phyloP scores from a whole-genome alignment of 2,888 invertebrate genomes.

The Molorchus minor region DNA sequence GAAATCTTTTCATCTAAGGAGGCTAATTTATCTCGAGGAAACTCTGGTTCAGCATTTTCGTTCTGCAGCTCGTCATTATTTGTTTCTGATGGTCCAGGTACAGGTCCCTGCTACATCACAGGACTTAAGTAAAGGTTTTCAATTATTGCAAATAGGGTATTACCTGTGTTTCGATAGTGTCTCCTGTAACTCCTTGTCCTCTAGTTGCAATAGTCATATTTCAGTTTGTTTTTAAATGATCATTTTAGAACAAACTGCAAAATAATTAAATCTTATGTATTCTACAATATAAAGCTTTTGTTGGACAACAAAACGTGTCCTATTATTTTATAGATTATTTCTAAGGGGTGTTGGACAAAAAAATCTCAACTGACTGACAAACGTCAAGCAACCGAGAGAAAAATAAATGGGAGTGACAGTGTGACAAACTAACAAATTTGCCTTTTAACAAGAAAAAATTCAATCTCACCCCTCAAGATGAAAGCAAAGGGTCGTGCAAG shows the following conservation, averaged over 20 bases:
- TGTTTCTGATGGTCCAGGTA: slow-evolving; percentile 50
- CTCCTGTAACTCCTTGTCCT: slow-evolving; percentile 69
- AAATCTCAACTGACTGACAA: slow-evolving; percentile 27
- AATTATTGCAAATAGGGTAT: slow-evolving; percentile 17
- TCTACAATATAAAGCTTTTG: slow-evolving; percentile 11
- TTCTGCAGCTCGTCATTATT: slow-evolving; percentile 53
- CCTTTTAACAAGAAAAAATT: slow-evolving; percentile 34
- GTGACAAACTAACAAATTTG: slow-evolving; percentile 49
- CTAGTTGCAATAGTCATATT: slow-evolving; percentile 72
- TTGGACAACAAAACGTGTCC: no score
- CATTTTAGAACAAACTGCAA: slow-evolving; percentile 55
- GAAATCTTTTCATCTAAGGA: slow-evolving; percentile 96
- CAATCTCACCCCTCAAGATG: slow-evolving; percentile 46
- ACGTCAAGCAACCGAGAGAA: slow-evolving; percentile 41
- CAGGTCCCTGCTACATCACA: slow-evolving; percentile 39
- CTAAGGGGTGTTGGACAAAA: slow-evolving; percentile 16
- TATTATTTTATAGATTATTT: slow-evolving; percentile 22
- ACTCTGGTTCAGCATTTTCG: slow-evolving; percentile 70
- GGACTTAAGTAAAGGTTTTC: not conserved
- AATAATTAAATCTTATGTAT: slow-evolving; percentile 24
- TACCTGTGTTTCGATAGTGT: slow-evolving; percentile 66
- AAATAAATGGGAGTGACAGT: slow-evolving; percentile 62
- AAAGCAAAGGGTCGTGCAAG: slow-evolving; percentile 38
- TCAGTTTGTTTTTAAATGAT: slow-evolving; percentile 54
- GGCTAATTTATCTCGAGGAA: slow-evolving; percentile 87